Percentiles rank a stretch among this genome's conserved stretches.
Evolutionary conservation across 2,113 vertebrate species (phyloP).

Genomic region (Alligator mississippiensis): DNA sequence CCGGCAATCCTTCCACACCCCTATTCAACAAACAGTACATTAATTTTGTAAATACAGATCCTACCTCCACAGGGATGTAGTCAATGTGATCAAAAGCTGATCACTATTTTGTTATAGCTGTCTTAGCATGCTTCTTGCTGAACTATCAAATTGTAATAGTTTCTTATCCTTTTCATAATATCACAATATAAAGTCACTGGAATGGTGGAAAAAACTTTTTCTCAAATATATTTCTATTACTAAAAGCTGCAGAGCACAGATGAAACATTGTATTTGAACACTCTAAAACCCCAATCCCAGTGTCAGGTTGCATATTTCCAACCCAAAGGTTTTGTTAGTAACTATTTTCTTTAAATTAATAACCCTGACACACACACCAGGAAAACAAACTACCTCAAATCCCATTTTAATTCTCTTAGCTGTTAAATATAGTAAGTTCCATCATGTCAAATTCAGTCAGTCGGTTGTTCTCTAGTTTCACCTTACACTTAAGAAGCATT

Average conservation of each 20-base stretch:
- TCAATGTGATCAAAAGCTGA: background rate
- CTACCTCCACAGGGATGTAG: background rate
- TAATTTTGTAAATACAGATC: background rate
- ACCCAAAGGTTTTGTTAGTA: background rate
- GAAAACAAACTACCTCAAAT: background rate
- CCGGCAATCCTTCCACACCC: background rate
- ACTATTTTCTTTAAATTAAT: background rate
- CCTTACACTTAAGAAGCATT: background rate
- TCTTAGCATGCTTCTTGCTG: background rate
- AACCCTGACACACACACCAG: background rate
- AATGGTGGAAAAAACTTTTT: background rate
- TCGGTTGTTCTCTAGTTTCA: background rate
- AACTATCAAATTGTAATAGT: background rate
- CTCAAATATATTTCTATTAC: background rate
- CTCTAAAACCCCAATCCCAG: background rate
- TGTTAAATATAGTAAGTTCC: background rate
- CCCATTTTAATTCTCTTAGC: background rate
- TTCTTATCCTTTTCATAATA: background rate
- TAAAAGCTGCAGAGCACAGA: background rate
- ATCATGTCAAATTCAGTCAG: constrained; percentile 4
- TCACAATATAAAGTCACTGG: background rate
- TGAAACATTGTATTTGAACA: background rate
- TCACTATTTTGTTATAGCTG: background rate
- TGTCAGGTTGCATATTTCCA: background rate
- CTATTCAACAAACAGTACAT: background rate